These are phyloP conservation scores for Bactericera cockerelli DNA, from an alignment of 1,140 invertebrate species.

Conservation along the genomic window DNA sequence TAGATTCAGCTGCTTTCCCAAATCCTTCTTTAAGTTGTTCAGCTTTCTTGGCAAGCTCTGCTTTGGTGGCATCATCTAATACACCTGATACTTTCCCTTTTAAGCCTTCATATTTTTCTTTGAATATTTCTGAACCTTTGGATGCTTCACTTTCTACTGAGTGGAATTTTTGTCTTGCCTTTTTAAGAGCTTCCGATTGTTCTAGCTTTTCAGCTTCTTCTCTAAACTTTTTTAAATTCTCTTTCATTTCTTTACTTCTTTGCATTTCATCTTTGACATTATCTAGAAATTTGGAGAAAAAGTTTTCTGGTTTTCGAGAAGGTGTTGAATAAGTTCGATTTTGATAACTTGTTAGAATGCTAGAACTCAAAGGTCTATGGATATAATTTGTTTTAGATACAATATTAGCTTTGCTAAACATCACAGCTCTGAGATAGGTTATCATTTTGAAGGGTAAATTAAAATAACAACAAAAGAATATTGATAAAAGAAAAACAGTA, in stretches of 20 bases:
- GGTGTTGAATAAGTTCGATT: conserved; percentile 30
- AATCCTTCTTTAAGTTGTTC: conserved; percentile 61
- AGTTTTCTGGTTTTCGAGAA: conserved; percentile 37
- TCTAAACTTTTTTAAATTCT: conserved; percentile 88
- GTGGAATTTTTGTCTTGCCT: conserved; percentile 80
- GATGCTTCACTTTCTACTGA: conserved; percentile 70
- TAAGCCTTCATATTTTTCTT: conserved; percentile 65
- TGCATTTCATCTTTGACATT: conserved; percentile 87
- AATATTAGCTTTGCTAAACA: background rate
- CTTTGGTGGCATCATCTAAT: conserved; percentile 76
- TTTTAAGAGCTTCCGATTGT: conserved; percentile 87
- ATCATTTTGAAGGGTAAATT: background rate
- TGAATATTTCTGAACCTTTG: conserved; percentile 63
- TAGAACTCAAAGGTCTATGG: background rate
- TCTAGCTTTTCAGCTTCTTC: conserved; percentile 96
- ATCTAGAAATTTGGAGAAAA: conserved; percentile 78
- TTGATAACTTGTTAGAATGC: background rate
- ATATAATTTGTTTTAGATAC: background rate
- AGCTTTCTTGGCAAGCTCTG: conserved; percentile 88
- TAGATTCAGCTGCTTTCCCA: conserved; percentile 72
- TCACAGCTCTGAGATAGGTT: conserved; percentile 2
- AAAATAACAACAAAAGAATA: no score
- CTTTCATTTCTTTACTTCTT: conserved; percentile 98
- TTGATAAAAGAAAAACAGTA: background rate
- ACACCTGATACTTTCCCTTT: conserved; percentile 73